Percentiles rank a stretch among this genome's conserved stretches.
phyloP scores from a whole-genome alignment of 2,797 vertebrate species.

The Ambastaia sidthimunki region DNA sequence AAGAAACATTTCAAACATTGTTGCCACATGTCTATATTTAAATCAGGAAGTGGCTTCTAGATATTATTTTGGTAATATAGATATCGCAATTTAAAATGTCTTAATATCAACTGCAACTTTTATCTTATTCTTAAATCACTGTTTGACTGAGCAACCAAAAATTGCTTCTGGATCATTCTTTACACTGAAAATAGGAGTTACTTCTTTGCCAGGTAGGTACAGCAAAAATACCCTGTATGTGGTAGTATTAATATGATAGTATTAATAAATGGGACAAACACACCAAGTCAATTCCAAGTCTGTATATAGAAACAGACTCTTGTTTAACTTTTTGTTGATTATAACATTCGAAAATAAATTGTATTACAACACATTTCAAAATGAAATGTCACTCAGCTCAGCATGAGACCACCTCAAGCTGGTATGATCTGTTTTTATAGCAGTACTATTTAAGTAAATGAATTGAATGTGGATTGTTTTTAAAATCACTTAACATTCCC shows the following conservation, averaged over 20 bases:
- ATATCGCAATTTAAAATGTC: too few species aligned
- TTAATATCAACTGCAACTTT: background rate
- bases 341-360: too few species aligned
- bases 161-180: too few species aligned
- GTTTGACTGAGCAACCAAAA: background rate
- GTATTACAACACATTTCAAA: background rate
- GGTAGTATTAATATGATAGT: background rate
- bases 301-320: background rate
- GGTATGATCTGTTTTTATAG: too few species aligned
- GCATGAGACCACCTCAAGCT: too few species aligned
- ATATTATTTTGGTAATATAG: too few species aligned
- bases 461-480: too few species aligned
- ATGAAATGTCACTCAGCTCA: background rate
- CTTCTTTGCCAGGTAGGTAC: background rate
- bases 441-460: too few species aligned
- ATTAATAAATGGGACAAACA: background rate
- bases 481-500: too few species aligned
- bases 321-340: background rate
- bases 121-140: background rate
- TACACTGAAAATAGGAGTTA: background rate
- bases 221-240: background rate
- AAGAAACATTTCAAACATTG: slow-evolving; percentile 16
- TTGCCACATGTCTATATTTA: background rate
- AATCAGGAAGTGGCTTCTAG: background rate
- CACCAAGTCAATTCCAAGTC: background rate